Percentiles rank a stretch among this genome's conserved stretches.
phyloP scores from a whole-genome alignment of 2,888 invertebrate species.

The Dyspetes luteomarginatus region DNA sequence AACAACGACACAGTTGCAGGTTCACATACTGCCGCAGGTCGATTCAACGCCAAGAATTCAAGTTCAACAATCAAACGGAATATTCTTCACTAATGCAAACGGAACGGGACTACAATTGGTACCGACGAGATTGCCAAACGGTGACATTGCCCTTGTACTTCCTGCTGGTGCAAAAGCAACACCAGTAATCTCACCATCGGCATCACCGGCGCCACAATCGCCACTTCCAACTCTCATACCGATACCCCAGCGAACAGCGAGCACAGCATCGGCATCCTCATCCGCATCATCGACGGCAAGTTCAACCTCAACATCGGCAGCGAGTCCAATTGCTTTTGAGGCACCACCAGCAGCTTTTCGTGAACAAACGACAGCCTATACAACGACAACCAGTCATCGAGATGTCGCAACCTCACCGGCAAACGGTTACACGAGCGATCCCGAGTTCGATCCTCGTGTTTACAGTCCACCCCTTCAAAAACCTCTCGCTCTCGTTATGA shows the following conservation, averaged over 20 bases:
- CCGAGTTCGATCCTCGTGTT: slow-evolving; percentile 80
- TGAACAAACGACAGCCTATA: slow-evolving; percentile 80
- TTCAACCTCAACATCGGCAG: slow-evolving; percentile 83
- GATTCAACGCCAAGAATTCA: slow-evolving; percentile 80
- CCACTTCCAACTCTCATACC: slow-evolving; percentile 89
- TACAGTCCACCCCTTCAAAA: slow-evolving; percentile 84
- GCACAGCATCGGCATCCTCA: slow-evolving; percentile 88
- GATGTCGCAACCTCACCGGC: slow-evolving; percentile 84
- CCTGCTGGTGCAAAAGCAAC: slow-evolving; percentile 87
- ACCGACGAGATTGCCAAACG: slow-evolving; percentile 92
- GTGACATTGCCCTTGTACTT: slow-evolving; percentile 92
- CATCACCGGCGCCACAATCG: slow-evolving; percentile 82
- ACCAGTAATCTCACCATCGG: slow-evolving; percentile 82
- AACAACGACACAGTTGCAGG: slow-evolving; percentile 84
- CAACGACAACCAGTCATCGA: slow-evolving; percentile 82
- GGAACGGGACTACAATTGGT: slow-evolving; percentile 90
- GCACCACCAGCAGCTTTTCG: slow-evolving; percentile 84
- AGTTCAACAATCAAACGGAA: slow-evolving; percentile 84
- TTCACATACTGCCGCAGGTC: slow-evolving; percentile 85
- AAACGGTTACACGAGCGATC: slow-evolving; percentile 81
- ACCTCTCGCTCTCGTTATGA: slow-evolving; percentile 90
- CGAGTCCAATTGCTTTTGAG: slow-evolving; percentile 83
- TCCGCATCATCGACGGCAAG: slow-evolving; percentile 84
- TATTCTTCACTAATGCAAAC: slow-evolving; percentile 88
- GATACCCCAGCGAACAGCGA: slow-evolving; percentile 90